Conservation (phyloP, 2,113 vertebrate species). For the Ailurus styani region DNA sequence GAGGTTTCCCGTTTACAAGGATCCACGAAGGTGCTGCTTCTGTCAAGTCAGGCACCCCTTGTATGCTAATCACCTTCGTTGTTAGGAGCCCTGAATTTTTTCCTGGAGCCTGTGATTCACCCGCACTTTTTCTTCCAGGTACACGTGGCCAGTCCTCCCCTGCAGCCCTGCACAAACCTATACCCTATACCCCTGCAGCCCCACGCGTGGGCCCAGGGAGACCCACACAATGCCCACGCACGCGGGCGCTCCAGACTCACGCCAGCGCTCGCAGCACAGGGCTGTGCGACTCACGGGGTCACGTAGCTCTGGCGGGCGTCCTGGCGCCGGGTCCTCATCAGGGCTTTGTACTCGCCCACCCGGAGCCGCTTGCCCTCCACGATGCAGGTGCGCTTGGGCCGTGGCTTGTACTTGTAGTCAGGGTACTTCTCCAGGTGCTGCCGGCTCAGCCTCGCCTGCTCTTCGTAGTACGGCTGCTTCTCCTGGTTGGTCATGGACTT, state of each 20-base stretch:
- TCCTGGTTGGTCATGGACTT: constrained; percentile 98
- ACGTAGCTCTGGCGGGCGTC: constrained; percentile 90
- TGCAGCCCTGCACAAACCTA: background rate
- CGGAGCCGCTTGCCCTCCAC: constrained; percentile 95
- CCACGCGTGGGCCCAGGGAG: background rate
- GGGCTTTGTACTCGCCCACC: constrained; percentile 98
- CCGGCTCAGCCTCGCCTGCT: constrained; percentile 95
- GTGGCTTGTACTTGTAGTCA: constrained; percentile 97
- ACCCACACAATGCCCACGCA: background rate
- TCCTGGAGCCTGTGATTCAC: background rate
- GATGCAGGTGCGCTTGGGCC: constrained; percentile 97
- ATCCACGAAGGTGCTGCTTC: background rate
- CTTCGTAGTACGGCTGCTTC: constrained; percentile 98
- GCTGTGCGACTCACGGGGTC: constrained; percentile 83
- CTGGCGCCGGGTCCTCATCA: constrained; percentile 97
- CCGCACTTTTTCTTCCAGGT: background rate
- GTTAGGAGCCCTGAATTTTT: background rate
- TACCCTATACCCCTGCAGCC: background rate
- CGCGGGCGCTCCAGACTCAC: background rate
- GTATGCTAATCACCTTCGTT: background rate
- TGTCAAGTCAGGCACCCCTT: background rate
- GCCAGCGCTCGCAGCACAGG: too few relatives aligned
- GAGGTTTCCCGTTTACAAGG: background rate
- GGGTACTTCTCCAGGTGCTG: constrained; percentile 99
- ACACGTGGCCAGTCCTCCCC: background rate